These are phyloP conservation scores for Oncorhynchus clarkii DNA, from an alignment of 2,113 vertebrate species.

Conservation along the genomic window DNA sequence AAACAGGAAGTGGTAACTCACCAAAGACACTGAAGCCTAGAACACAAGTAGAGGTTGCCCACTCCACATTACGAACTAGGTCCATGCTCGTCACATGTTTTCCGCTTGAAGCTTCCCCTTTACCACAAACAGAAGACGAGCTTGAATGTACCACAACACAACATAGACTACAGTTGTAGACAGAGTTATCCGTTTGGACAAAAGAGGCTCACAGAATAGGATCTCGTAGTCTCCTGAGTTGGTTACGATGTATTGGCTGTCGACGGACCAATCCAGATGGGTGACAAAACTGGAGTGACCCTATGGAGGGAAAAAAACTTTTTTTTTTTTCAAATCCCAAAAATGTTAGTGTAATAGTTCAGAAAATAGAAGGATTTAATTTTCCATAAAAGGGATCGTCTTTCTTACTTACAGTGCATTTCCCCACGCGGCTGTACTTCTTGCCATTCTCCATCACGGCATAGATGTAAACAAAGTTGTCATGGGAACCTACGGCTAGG, in stretches of 20 bases:
- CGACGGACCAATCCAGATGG: conserved; percentile 84
- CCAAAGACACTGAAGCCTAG: conserved; percentile 84
- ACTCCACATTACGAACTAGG: conserved; percentile 77
- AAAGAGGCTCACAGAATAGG: conserved; percentile 81
- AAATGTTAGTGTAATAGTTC: neutral
- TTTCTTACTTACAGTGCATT: conserved; percentile 73
- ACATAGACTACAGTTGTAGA: neutral
- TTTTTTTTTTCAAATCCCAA: neutral
- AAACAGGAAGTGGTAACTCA: conserved; percentile 49
- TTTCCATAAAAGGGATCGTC: too few species aligned
- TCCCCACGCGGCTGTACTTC: conserved; percentile 79
- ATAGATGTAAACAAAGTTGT: conserved; percentile 92
- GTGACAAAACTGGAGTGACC: conserved; percentile 92
- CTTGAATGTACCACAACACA: neutral
- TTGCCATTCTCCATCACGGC: conserved; percentile 76
- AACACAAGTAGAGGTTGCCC: conserved; percentile 82
- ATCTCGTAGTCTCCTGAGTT: conserved; percentile 93
- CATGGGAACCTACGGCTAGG: conserved; percentile 83
- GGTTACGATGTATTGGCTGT: conserved; percentile 85
- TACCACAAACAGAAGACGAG: conserved; percentile 1
- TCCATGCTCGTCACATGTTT: conserved; percentile 86
- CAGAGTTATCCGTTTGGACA: neutral
- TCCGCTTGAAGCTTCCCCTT: conserved; percentile 80
- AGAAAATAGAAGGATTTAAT: neutral
- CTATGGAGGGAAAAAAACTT: conserved; percentile 47